These are phyloP conservation scores for Microcebus murinus DNA, from an alignment of 2,113 vertebrate genomes.

Conservation along the genomic window DNA sequence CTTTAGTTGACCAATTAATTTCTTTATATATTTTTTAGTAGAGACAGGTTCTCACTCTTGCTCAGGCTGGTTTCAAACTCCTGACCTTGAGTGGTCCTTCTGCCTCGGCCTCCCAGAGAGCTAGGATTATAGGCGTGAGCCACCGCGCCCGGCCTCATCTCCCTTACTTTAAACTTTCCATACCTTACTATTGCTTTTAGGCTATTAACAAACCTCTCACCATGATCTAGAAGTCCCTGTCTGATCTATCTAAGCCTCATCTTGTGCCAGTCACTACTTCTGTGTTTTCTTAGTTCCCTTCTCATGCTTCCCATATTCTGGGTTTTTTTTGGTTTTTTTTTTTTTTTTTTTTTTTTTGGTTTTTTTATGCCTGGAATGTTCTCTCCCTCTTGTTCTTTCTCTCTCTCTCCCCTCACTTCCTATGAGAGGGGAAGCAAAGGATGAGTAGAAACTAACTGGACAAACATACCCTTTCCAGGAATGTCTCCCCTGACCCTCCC, in stretches of 20 bases:
- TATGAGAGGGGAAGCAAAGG: neutral
- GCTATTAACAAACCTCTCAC: neutral
- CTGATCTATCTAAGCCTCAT: neutral
- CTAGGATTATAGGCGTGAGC: too few relatives aligned
- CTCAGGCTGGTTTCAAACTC: too few relatives aligned
- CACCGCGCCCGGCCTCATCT: neutral
- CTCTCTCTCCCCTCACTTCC: neutral
- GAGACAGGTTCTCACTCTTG: too few relatives aligned
- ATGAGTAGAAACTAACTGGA: neutral
- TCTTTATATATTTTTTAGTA: too few relatives aligned
- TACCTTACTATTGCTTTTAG: neutral
- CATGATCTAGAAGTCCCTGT: neutral
- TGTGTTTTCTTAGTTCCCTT: neutral
- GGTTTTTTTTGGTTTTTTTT: too few relatives aligned
- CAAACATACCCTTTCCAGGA: neutral
- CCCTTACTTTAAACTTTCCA: neutral
- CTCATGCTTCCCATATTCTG: neutral
- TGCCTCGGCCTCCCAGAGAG: too few relatives aligned
- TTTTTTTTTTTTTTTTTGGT: neutral
- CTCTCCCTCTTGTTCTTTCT: too few relatives aligned
- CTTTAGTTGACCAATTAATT: too few relatives aligned
- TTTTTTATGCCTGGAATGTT: neutral
- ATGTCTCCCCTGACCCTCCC: neutral
- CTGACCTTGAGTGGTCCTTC: too few relatives aligned
- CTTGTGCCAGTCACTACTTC: neutral